Evolutionary conservation across 2,888 invertebrate species (phyloP).

Genomic region (Geotrupes spiniger): DNA sequence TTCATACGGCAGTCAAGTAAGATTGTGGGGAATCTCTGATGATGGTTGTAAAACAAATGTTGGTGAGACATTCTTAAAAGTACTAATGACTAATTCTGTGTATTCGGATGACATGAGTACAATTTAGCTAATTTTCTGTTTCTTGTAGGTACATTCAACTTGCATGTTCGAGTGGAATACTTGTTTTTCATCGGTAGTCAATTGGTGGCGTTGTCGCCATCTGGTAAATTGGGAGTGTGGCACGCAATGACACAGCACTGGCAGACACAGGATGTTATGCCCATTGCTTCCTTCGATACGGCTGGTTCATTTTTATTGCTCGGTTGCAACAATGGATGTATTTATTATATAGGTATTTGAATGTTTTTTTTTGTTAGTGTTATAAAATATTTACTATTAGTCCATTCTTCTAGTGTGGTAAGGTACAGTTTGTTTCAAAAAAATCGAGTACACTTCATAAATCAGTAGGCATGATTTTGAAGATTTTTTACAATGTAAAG

Average conservation of each 20-base stretch:
- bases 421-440: too few species aligned
- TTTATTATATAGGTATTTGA: constrained; percentile 86
- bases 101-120: too few species aligned
- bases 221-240: constrained; percentile 98
- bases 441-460: too few species aligned
- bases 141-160: constrained; percentile 77
- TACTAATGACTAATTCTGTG: background rate
- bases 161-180: constrained; percentile 90
- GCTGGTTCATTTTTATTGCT: constrained; percentile 93
- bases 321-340: constrained; percentile 94
- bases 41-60: constrained; percentile 72
- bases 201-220: constrained; percentile 89
- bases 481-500: too few species aligned
- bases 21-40: constrained; percentile 78
- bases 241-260: constrained; percentile 98
- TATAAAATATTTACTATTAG: too few species aligned
- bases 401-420: too few species aligned
- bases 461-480: too few species aligned
- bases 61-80: constrained; percentile 48
- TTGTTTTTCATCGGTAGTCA: constrained; percentile 97
- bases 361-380: too few species aligned
- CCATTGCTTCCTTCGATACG: constrained; percentile 94
- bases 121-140: constrained; percentile 1
- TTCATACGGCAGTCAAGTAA: constrained; percentile 71
- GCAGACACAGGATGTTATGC: constrained; percentile 96